Evolutionary conservation across 2,888 invertebrate species (phyloP), one percentile per base, ranked within the genome.

Genomic region (Aleiodes alternator): DNA sequence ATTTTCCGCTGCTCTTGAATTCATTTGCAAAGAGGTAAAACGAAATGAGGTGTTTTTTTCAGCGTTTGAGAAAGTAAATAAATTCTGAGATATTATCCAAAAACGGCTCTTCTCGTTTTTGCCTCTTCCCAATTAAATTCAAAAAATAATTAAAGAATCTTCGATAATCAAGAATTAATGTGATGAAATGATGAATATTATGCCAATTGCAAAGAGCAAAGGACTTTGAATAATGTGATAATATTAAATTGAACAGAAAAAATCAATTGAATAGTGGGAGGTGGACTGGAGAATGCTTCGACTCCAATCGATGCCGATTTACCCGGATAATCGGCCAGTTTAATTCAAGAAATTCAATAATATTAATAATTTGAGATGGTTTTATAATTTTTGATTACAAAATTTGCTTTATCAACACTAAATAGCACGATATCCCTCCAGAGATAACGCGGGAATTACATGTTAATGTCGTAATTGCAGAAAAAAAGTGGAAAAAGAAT

Each of bases 231-330:
- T 34, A 34, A 11, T 43, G 43, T 0, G 7, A 43, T 43, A 43
- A 43, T 9, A 43, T 43, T 11, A 3, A 34, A 43, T 43, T 43
- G 9, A 29, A 48, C n/a, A 48, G 5, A 55, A 69, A 11, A 48
- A 70, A 23, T 23, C 16, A 55, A 23, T 23, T 50, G 61, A 74
- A 69, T 61, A n/a, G 61, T 34, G 34, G 75, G 75, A 16, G 70
- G 70, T 55, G 68, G 70, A 59, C 55, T 34, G 43, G 34, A n/a
- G 48, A 14, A 34, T 43, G 6, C 34, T 34, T 34, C n/a, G 68
- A 73, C 73, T 73, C 73, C 68, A 68, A 73, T 73, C 66, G 64
- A 64, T 64, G 51, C 29, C 55, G 53, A 69, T 50, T n/a, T 34
- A 23, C 9, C 51, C 11, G 48, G 51, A 12, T 23, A 23, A 50